Evolutionary conservation across 2,797 vertebrate species (phyloP).

Genomic region (Pagetopsis macropterus): DNA sequence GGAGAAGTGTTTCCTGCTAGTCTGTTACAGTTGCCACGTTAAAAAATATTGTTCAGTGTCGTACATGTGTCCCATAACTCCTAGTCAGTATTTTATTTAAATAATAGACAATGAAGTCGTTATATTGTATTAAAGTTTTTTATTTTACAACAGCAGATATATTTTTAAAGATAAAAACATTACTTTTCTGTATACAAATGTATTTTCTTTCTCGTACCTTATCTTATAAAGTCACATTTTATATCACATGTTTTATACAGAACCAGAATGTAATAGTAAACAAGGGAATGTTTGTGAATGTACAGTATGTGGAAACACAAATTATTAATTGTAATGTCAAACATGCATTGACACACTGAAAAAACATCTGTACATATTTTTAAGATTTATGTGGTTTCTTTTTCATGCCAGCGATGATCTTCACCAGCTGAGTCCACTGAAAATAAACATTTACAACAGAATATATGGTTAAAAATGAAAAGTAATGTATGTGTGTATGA

Average conservation of each 20-base stretch:
- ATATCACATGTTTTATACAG: slow-evolving; percentile 8
- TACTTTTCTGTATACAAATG: not conserved
- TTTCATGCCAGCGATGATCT: slow-evolving; percentile 80
- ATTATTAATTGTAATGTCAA: not conserved
- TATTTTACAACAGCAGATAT: slow-evolving; percentile 13
- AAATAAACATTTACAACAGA: slow-evolving; percentile 50
- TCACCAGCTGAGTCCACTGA: slow-evolving; percentile 89
- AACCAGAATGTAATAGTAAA: not conserved
- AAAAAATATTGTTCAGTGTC: slow-evolving; percentile 24
- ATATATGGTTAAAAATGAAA: not conserved
- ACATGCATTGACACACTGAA: slow-evolving; percentile 4
- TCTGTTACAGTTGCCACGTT: slow-evolving; percentile 15
- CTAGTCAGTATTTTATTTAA: slow-evolving; percentile 6
- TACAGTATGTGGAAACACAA: not conserved
- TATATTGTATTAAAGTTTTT: slow-evolving; percentile 23
- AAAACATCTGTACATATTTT: slow-evolving; percentile 5
- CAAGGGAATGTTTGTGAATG: slow-evolving; percentile 5
- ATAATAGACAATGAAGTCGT: slow-evolving; percentile 11
- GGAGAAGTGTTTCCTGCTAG: slow-evolving; percentile 8
- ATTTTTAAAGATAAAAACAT: not conserved
- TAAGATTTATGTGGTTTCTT: slow-evolving; percentile 74
- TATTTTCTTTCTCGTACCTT: not conserved
- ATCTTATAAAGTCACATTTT: not conserved
- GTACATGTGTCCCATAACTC: not conserved
- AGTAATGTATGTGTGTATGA: not conserved